Percentiles rank a stretch among this genome's conserved stretches.
phyloP scores from a whole-genome alignment of 2,797 vertebrate species.

The Columba guinea region DNA sequence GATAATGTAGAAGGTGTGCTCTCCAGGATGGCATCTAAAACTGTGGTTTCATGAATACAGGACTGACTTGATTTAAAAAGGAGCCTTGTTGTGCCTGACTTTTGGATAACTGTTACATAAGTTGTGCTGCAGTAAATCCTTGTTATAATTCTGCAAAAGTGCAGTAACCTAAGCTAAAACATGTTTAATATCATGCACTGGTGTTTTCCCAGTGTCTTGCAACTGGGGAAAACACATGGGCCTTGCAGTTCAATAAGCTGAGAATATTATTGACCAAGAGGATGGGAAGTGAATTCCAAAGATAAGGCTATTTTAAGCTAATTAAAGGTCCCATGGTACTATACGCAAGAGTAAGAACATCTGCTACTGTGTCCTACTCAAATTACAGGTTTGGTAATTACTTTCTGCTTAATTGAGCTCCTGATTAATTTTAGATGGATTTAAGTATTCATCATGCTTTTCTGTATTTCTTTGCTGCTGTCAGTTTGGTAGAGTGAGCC shows the following conservation, averaged over 20 bases:
- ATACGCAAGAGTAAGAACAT: conserved; percentile 40
- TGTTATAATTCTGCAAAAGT: background rate
- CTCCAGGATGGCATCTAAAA: background rate
- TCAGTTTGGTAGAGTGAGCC: background rate
- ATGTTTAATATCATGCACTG: background rate
- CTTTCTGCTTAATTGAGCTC: conserved; percentile 51
- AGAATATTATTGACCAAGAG: conserved; percentile 17
- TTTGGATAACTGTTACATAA: background rate
- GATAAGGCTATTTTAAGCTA: conserved; percentile 30
- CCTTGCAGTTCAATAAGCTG: conserved; percentile 11
- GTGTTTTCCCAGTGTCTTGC: background rate
- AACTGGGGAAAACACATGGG: background rate
- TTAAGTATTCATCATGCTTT: background rate
- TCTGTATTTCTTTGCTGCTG: background rate
- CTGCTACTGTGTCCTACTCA: conserved; percentile 44
- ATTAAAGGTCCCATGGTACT: conserved; percentile 41
- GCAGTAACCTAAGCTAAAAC: background rate
- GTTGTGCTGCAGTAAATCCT: background rate
- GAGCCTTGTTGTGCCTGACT: accelerated
- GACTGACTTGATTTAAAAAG: background rate
- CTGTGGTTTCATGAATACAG: background rate
- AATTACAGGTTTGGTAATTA: conserved; percentile 53
- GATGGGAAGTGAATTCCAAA: conserved; percentile 29
- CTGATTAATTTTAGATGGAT: conserved; percentile 45
- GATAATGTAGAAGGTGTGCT: accelerated